Evolutionary conservation across 2,888 invertebrate genomes (phyloP).

Genomic region (Epirrhoe tristata): DNA sequence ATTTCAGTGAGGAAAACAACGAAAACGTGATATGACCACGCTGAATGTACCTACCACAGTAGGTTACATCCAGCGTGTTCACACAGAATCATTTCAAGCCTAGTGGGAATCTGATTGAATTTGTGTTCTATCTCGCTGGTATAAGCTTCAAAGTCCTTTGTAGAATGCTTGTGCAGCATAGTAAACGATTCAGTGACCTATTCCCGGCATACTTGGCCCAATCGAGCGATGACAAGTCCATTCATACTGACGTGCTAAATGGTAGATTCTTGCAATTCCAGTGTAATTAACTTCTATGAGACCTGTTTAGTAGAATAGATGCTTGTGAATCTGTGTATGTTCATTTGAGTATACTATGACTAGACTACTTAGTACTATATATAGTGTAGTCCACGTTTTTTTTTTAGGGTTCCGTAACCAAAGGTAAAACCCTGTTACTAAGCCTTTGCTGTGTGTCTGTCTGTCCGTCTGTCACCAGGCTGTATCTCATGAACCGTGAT

Average conservation of each 20-base stretch:
- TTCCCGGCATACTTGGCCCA: constrained; percentile 78
- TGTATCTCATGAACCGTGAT: too few relatives aligned
- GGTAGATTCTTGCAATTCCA: constrained; percentile 66
- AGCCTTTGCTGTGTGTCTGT: too few relatives aligned
- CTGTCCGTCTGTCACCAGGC: too few relatives aligned
- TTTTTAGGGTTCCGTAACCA: too few relatives aligned
- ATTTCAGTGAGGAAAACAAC: constrained; percentile 5
- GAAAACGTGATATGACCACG: background rate
- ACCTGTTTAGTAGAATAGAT: constrained; percentile 34
- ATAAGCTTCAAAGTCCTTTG: constrained; percentile 10
- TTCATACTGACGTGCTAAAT: constrained; percentile 69
- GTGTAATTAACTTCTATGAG: constrained; percentile 59
- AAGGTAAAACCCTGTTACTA: too few relatives aligned
- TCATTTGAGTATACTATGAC: constrained; percentile 7
- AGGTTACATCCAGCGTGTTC: too few relatives aligned
- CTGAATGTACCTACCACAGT: too few relatives aligned
- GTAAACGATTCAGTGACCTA: constrained; percentile 51
- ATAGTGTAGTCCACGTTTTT: too few relatives aligned
- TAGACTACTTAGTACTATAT: background rate
- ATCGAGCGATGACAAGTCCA: constrained; percentile 83
- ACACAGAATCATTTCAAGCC: constrained; percentile 1
- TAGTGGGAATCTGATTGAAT: constrained; percentile 2
- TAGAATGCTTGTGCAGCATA: constrained; percentile 7
- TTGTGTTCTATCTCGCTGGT: constrained; percentile 1
- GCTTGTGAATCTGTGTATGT: constrained; percentile 15